phyloP scores from a whole-genome alignment of 2,797 vertebrate species.

The Melanitta fusca region DNA sequence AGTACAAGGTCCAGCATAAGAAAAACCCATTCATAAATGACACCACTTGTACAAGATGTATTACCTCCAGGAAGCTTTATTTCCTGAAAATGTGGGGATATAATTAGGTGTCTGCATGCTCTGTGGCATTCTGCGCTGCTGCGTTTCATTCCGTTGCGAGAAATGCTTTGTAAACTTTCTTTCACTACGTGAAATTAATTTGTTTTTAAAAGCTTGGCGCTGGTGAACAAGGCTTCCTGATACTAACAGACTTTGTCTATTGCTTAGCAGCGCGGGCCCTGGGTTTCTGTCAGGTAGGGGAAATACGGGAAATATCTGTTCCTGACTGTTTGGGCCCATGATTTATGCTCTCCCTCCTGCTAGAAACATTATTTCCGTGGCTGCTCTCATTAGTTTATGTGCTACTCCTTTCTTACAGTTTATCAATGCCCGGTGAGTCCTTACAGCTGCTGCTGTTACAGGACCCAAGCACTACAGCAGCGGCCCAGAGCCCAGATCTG shows the following conservation, averaged over 20 bases:
- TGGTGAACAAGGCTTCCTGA: neutral
- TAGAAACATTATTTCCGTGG: neutral
- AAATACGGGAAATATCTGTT: neutral
- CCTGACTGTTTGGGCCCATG: neutral
- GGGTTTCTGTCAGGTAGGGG: neutral
- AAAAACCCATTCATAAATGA: neutral
- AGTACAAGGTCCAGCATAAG: neutral
- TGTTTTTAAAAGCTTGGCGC: neutral
- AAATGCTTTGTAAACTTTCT: neutral
- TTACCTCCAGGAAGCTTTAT: neutral
- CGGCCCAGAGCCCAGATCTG: neutral
- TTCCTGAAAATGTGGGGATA: neutral
- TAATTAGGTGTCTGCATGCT: neutral
- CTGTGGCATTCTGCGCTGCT: neutral
- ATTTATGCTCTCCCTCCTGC: neutral
- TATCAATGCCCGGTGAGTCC: neutral
- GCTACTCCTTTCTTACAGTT: neutral
- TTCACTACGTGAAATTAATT: neutral
- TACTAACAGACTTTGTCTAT: neutral
- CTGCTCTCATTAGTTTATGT: neutral
- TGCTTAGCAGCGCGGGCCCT: neutral
- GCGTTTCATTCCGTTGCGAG: neutral
- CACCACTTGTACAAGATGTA: neutral
- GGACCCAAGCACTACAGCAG: neutral
- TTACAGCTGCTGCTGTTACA: neutral